These are phyloP conservation scores for Phylloscopus trochilus DNA, from an alignment of 2,113 vertebrate species.

Conservation along the genomic window DNA sequence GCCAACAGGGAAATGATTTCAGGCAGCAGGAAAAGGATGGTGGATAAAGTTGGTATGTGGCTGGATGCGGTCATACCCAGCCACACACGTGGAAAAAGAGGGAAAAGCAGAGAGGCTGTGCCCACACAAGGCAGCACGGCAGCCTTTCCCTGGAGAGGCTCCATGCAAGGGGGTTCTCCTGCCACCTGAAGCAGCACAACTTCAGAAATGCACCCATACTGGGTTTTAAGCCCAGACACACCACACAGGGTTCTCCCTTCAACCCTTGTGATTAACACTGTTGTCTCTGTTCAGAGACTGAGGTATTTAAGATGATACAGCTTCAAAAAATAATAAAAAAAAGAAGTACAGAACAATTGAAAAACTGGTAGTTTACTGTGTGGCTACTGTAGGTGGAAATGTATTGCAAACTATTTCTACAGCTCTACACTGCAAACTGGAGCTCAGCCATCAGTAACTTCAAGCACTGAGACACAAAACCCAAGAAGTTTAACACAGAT, in stretches of 20 bases:
- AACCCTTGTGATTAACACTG: neutral
- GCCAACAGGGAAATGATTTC: constrained; percentile 1
- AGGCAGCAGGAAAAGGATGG: constrained; percentile 15
- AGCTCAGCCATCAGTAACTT: neutral
- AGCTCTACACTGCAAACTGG: neutral
- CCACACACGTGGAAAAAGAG: neutral
- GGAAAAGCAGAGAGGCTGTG: neutral
- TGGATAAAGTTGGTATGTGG: neutral
- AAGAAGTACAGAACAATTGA: neutral
- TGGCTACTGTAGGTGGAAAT: neutral
- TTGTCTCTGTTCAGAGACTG: neutral
- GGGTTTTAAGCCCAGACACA: neutral
- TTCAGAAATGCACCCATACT: neutral
- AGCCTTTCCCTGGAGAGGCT: neutral
- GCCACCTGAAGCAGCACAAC: neutral
- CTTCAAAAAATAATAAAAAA: neutral
- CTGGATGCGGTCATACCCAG: neutral
- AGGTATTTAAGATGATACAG: neutral
- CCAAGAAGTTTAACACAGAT: neutral
- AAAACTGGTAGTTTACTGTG: neutral
- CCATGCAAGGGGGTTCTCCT: neutral
- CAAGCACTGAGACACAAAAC: neutral
- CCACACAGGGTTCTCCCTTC: neutral
- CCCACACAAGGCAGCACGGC: neutral
- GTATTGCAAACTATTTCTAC: neutral